Conservation (phyloP, 1,140 invertebrate genomes). For the Drosophila nigrodunni region DNA sequence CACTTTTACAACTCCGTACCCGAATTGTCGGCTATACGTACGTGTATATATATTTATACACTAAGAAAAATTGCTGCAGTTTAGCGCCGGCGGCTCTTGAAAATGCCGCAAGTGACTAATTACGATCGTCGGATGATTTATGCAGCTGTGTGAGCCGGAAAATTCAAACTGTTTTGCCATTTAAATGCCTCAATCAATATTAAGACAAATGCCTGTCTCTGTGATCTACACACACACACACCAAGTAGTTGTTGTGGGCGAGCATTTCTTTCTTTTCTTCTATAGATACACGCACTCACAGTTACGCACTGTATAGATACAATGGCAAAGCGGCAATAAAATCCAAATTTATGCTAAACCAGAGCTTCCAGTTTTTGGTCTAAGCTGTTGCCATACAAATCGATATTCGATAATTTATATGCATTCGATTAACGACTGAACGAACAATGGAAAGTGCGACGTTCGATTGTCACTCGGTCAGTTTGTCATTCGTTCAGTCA, state of each 20-base stretch:
- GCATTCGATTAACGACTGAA: slow-evolving; percentile 17
- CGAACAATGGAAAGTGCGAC: slow-evolving; percentile 15
- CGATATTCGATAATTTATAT: slow-evolving; percentile 22
- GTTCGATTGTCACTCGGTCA: slow-evolving; percentile 25
- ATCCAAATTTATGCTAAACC: slow-evolving; percentile 67
- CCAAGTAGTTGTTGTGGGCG: neutral
- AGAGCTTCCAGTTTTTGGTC: slow-evolving; percentile 56
- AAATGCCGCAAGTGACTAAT: slow-evolving; percentile 76
- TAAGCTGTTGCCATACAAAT: slow-evolving; percentile 49
- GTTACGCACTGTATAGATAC: neutral
- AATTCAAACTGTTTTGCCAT: slow-evolving; percentile 57
- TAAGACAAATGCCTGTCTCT: neutral
- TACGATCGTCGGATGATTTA: slow-evolving; percentile 77
- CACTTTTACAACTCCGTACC: slow-evolving; percentile 73
- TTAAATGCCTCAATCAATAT: slow-evolving; percentile 69
- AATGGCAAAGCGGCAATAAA: slow-evolving; percentile 40
- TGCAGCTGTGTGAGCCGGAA: slow-evolving; percentile 66
- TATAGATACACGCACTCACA: too few relatives aligned
- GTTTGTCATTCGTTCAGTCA: slow-evolving; percentile 1
- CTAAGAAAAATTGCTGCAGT: slow-evolving; percentile 77
- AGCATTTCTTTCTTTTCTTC: too few relatives aligned
- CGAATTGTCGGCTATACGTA: slow-evolving; percentile 18
- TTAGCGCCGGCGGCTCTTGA: slow-evolving; percentile 67
- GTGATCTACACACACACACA: slow-evolving; percentile 3
- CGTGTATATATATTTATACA: slow-evolving; percentile 14